Evolutionary conservation across 2,797 vertebrate genomes (phyloP), one percentile per base, ranked within the genome.

Genomic region (Spea hammondii): DNA sequence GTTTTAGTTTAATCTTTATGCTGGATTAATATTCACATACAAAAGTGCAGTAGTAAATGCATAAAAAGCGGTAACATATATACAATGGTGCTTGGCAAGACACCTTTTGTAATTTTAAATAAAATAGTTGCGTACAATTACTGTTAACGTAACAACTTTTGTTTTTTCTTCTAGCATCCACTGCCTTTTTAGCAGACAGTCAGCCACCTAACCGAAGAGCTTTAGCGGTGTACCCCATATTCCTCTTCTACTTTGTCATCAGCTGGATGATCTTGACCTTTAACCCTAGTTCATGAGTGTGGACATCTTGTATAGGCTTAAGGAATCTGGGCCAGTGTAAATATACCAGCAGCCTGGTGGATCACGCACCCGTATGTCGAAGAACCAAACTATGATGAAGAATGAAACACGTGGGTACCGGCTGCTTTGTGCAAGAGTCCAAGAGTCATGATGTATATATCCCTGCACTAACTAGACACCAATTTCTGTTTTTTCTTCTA

Each of bases 231-330:
- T 99, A 99, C 84, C 97, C 97, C 1, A 94, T 99, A 83, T 99
- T 98, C 88, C 94, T 99, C 65, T 99, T 99, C 90, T 99, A 99
- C 89, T 99, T 99, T 0, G 95, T 99, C 59, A 98, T 99, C 83
- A 95, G 95, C 69, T 99, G 97, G 96, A 98, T 99, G 93, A 92
- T 99, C 82, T 93, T 99, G 84, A 98, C 97, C 57, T 99, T 97
- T 77, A 94, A 0, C 93, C 94, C 49, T 87, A 68, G 77, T 68
- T 60, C 17, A n/a, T 44, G 10, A 13, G 6, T n/a, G 12, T 44
- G 10, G 49, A 12, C 46, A 45, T 62, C 14, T n/a, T 6, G 5
- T 54, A 6, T 54, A 65, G 14, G 47, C 48, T 5, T 49, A 50
- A 54, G 47, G 6, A n/a, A 53, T 49, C n/a, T 68, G 47, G 65